These are phyloP conservation scores for Portunus trituberculatus DNA, from an alignment of 1,140 invertebrate species.

Conservation along the genomic window DNA sequence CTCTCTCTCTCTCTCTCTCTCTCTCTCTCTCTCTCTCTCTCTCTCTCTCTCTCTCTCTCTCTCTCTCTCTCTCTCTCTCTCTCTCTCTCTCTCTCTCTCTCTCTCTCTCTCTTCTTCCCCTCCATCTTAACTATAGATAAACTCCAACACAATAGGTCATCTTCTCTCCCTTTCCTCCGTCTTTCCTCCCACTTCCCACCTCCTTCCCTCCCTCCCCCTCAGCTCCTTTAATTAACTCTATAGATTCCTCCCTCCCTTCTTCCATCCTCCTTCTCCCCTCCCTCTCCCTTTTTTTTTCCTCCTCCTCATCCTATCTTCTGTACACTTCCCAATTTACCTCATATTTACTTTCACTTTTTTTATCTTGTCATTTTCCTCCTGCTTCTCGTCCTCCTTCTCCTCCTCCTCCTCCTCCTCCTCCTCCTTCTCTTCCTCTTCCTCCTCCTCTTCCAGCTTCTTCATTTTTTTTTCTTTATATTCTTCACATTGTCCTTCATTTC, in stretches of 20 bases:
- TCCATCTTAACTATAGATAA: conserved; percentile 6
- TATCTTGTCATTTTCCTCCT: not conserved
- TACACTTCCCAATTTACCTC: not conserved
- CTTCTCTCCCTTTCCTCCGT: not conserved
- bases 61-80: not conserved
- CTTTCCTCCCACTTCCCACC: not conserved
- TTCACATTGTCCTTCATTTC: no score
- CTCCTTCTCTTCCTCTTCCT: no score
- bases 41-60: not conserved
- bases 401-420: not conserved
- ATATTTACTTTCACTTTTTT: not conserved
- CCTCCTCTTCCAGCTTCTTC: no score
- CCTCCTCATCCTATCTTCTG: not conserved
- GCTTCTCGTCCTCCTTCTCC: not conserved
- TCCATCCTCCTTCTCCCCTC: not conserved
- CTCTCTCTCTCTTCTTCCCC: not conserved
- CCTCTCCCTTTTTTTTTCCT: not conserved
- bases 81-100: not conserved
- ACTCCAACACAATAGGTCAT: not conserved
- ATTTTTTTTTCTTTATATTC: no score
- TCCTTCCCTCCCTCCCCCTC: not conserved
- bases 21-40: not conserved
- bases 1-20: not conserved
- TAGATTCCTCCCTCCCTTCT: not conserved
- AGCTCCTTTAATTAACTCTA: not conserved